Evolutionary conservation across 2,888 invertebrate genomes (phyloP).

Genomic region (Metellina segmentata): DNA sequence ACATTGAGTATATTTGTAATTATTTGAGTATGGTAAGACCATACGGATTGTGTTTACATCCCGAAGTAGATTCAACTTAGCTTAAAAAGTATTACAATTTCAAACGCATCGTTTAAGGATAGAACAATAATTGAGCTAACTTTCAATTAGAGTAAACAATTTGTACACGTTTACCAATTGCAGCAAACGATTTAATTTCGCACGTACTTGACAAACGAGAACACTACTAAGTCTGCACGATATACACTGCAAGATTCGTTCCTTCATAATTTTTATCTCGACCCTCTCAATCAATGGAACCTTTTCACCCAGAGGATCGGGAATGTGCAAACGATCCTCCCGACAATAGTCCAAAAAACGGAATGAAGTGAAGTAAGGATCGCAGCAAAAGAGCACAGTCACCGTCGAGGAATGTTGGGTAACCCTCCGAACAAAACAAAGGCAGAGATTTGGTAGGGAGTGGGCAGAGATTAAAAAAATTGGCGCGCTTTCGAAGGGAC

Average conservation of each 20-base stretch:
- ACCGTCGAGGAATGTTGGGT: slow-evolving; percentile 13
- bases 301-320: not conserved
- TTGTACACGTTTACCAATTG: too few relatives aligned
- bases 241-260: not conserved
- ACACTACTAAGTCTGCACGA: not conserved
- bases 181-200: too few relatives aligned
- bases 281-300: not conserved
- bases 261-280: slow-evolving; percentile 8
- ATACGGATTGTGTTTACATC: too few relatives aligned
- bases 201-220: too few relatives aligned
- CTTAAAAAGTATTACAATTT: too few relatives aligned
- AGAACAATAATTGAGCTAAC: too few relatives aligned
- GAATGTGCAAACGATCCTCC: not conserved
- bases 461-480: slow-evolving; percentile 26
- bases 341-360: not conserved
- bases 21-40: too few relatives aligned
- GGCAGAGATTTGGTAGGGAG: slow-evolving; percentile 10
- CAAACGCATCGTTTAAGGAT: too few relatives aligned
- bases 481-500: slow-evolving; percentile 21
- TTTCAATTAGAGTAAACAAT: too few relatives aligned
- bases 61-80: too few relatives aligned
- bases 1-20: too few relatives aligned
- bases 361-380: too few relatives aligned
- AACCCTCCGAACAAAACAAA: slow-evolving; percentile 30
- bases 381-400: slow-evolving; percentile 6